Base-by-base conservation (phyloP, 1,140 invertebrate species). In the Drosophila arawakana region DNA sequence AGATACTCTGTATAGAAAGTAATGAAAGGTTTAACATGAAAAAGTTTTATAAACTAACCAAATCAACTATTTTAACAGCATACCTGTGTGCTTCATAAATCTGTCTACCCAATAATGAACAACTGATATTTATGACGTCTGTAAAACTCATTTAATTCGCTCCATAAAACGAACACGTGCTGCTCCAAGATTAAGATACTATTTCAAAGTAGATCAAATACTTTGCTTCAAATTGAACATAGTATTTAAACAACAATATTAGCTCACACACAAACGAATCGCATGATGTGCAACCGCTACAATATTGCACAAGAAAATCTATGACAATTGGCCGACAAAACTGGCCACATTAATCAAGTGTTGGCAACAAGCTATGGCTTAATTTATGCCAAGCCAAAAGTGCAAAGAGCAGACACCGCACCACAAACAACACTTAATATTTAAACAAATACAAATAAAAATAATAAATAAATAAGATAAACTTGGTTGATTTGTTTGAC, bases 311-410 rank as follows among this genome's bases (percentile, higher is more conserved):
- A 73, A 86, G 83, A 78, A 65, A 85, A 86, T 79, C 62, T 80
- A 34, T 43, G 39, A 55, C 49, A 78, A 65, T 75, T 62, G 47
- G 52, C 62, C 49, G 79, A 68, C 62, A 34, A 62, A 75, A 44
- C 67, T 65, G 67, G 49, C 58, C 76, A 74, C 83, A 88, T 80
- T 89, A 80, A 88, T 89, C 80, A 88, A 76, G 63, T 65, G 73
- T 80, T 81, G 82, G 69, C 73, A 62, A 52, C 59, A 50, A 30
- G 44, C 58, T 52, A 73, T 68, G 76, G 68, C 66, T 76, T 86
- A 86, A 88, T 88, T 83, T 80, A 89, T 88, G 83, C 84, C 63
- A 55, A 18, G 60, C 77, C 76, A 67, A 86, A 89, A 88, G 83
- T 83, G 84, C 83, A 88, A 83, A 88, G 84, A 83, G 83, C 84